These are phyloP conservation scores for Uloborus plumipes DNA, from an alignment of 2,888 invertebrate species.

Conservation along the genomic window DNA sequence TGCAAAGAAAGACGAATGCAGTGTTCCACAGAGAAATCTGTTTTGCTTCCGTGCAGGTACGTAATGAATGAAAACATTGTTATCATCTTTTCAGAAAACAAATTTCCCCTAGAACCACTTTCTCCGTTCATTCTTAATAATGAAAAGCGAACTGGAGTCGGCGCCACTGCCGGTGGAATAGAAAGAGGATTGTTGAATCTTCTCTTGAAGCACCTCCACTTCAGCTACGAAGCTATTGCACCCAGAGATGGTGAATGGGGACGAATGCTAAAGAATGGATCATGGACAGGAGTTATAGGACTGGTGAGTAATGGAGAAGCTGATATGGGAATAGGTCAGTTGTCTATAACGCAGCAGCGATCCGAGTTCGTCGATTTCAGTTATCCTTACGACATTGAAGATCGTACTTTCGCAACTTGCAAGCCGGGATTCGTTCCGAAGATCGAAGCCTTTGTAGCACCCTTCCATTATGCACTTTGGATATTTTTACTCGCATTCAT, in stretches of 20 bases:
- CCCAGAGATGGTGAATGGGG: conserved; percentile 20
- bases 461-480: conserved; percentile 18
- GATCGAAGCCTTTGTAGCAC: conserved; percentile 4
- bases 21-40: conserved; percentile 65
- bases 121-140: too few species aligned
- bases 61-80: not conserved
- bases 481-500: not conserved
- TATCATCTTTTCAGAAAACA: too few species aligned
- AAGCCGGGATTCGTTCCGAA: conserved; percentile 9
- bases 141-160: too few species aligned
- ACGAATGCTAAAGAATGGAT: not conserved
- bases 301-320: conserved; percentile 67
- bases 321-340: conserved; percentile 75
- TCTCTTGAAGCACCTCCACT: not conserved
- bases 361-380: conserved; percentile 75
- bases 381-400: conserved; percentile 69
- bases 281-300: conserved; percentile 67
- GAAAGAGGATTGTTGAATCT: conserved; percentile 7
- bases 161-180: not conserved
- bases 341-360: conserved; percentile 75
- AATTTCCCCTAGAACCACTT: too few species aligned
- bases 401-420: conserved; percentile 12
- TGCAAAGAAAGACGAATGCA: conserved; percentile 67
- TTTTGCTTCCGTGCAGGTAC: conserved; percentile 67
- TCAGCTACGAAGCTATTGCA: conserved; percentile 5